Conservation (phyloP, 2,113 vertebrate genomes). For the Hippocampus mohnikei region DNA sequence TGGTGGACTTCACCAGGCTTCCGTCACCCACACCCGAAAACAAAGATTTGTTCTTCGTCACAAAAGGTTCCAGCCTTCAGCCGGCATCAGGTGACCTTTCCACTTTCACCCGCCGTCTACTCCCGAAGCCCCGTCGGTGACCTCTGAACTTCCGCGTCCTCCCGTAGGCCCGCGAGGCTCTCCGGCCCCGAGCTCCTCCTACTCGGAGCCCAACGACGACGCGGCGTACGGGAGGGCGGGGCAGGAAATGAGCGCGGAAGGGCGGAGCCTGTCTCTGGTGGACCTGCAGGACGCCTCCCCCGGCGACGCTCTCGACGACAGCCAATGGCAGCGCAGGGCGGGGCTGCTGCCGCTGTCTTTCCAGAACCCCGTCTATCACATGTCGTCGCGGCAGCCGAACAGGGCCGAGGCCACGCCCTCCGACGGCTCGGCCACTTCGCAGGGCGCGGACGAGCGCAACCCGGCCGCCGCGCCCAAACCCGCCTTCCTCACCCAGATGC, state of each 20-base stretch:
- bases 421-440: constrained; percentile 72
- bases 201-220: constrained; percentile 93
- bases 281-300: constrained; percentile 86
- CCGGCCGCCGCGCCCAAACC: constrained; percentile 75
- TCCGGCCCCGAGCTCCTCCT: constrained; percentile 92
- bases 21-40: constrained; percentile 98
- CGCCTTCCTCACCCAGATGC: constrained; percentile 75
- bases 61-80: constrained; percentile 90
- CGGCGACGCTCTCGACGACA: constrained; percentile 75
- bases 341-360: constrained; percentile 93
- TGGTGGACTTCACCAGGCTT: constrained; percentile 97
- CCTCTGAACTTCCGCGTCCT: constrained; percentile 17
- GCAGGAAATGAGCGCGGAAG: constrained; percentile 82
- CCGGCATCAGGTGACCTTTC: constrained; percentile 67
- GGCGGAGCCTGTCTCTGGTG: constrained; percentile 93
- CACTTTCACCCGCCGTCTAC: not conserved
- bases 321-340: constrained; percentile 76
- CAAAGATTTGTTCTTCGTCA: constrained; percentile 99
- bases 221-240: constrained; percentile 42
- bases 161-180: constrained; percentile 67
- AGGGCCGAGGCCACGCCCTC: constrained; percentile 64
- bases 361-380: constrained; percentile 97
- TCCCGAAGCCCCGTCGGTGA: not conserved
- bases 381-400: constrained; percentile 81
- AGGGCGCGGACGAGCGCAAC: constrained; percentile 80